These are phyloP conservation scores for Pelmatolapia mariae DNA, from an alignment of 2,113 vertebrate genomes.

Conservation along the genomic window DNA sequence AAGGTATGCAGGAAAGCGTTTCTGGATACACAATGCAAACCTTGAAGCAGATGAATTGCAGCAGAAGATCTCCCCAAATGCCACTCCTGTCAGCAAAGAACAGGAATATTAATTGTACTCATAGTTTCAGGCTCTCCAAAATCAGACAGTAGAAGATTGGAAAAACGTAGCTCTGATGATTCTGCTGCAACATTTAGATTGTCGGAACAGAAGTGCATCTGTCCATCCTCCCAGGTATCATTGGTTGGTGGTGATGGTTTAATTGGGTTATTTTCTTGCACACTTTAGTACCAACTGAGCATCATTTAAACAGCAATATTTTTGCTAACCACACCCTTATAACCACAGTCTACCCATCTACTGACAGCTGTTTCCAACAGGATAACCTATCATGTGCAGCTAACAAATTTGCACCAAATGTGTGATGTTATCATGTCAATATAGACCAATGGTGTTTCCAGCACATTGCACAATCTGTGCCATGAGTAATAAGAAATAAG, in stretches of 20 bases:
- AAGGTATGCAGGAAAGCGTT: rapidly evolving
- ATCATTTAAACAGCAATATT: background rate
- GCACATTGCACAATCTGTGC: background rate
- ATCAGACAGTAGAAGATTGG: background rate
- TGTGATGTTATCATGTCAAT: background rate
- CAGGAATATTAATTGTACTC: rapidly evolving
- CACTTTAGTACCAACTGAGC: background rate
- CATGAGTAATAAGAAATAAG: rapidly evolving
- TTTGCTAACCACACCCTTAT: background rate
- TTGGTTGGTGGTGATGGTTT: background rate
- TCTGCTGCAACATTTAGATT: background rate
- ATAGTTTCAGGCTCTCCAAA: rapidly evolving
- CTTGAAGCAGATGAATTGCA: rapidly evolving
- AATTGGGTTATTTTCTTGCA: background rate
- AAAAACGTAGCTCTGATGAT: rapidly evolving
- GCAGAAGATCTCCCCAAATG: background rate
- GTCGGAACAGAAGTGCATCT: background rate
- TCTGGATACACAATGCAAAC: background rate
- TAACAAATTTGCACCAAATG: background rate
- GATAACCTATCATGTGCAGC: background rate
- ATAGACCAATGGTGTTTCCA: background rate
- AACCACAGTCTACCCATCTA: background rate
- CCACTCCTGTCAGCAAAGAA: background rate
- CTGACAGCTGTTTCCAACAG: rapidly evolving
- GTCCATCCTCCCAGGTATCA: rapidly evolving